Base-by-base conservation (phyloP, 2,113 vertebrate genomes). In the Phycodurus eques region DNA sequence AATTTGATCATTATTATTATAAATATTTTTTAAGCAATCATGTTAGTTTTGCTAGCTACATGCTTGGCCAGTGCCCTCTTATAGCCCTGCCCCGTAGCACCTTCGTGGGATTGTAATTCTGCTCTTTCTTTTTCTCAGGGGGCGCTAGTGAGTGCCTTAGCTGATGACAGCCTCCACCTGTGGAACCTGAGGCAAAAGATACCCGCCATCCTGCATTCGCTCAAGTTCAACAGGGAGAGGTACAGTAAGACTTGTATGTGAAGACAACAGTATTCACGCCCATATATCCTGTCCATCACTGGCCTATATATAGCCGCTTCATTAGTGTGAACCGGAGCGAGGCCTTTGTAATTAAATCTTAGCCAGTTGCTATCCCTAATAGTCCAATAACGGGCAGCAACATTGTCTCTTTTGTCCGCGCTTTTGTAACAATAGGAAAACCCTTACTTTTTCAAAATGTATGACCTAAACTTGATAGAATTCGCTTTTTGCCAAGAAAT, bases 101-200 rank as follows among this genome's bases (percentile, higher is more conserved):
- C 59, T 1, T n/a, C 39, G 12, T 59, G 56, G 22, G 56, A 59
- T 39, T 31, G 12, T 15, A 59, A 19, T 33, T 31, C 35, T 61
- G 10, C 51, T 53, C 17, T 14, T 19, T 59, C 67, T 12, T 76
- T 2, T 17, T 71, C 8, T 13, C 75, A 99, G 98, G 98, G 98
- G 94, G 98, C 98, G 72, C 95, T 99, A 81, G 98, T 99, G 93
- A 99, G 96, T 93, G 96, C 95, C 94, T 96, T 98, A 95, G 93
- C 96, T 87, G 98, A 99, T 88, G 98, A 99, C 88, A 98, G 95
- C 79, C 90, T 99, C 87, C 97, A 99, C 83, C 90, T 99, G 83
- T 99, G 98, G 98, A 99, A 99, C 88, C 92, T 99, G 85, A 94
- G 98, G 90, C 98, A 99, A 83, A 99, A 99, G 88, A 95, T 95